Evolutionary conservation across 2,113 vertebrate genomes (phyloP), one percentile per base, ranked within the genome.

Genomic region (Tapirus terrestris): DNA sequence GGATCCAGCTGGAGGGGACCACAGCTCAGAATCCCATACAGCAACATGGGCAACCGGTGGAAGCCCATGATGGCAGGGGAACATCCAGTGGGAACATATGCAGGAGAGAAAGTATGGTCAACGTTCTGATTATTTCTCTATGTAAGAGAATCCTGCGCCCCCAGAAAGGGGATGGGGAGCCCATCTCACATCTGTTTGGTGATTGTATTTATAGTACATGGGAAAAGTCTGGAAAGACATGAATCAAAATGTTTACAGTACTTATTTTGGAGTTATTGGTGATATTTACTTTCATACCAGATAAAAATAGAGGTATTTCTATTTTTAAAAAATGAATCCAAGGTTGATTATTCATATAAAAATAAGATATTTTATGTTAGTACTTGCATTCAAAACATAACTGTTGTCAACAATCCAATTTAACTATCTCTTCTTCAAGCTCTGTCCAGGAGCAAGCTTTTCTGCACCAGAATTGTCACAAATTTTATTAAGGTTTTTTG

Each of bases 121-220:
- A 23, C 12, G 21, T 60, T 84, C 45, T 9, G 5, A 8, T 33
- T 16, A 13, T n/a, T 60, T 91, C 43, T 83, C 83, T 33, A 2
- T 27, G 11, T 14, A 65, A 45, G 53, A 72, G 23, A 85, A 48
- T 2, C 12, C 4, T n/a, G 27, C 14, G 23, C 23, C 18, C 3
- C 7, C 11, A 3, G 10, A 36, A 25, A 13, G 14, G n/a, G 6
- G 8, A 2, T 13, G n/a, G 45, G 6, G 10, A 1, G 9, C 36
- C 53, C 4, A 3, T 8, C 45, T 31, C 16, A 53, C 51, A 29
- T 36, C 61, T 58, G 8, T 73, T 67, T 67, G 72, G 20, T 18
- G 51, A 43, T 8, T 68, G 20, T 25, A 39, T 84, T 80, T 51
- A 39, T 33, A 18, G 51, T 13, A 7, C 21, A 27, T 25, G 25